Conservation (phyloP, 2,888 invertebrate species). For the Ceratothoa steindachneri region DNA sequence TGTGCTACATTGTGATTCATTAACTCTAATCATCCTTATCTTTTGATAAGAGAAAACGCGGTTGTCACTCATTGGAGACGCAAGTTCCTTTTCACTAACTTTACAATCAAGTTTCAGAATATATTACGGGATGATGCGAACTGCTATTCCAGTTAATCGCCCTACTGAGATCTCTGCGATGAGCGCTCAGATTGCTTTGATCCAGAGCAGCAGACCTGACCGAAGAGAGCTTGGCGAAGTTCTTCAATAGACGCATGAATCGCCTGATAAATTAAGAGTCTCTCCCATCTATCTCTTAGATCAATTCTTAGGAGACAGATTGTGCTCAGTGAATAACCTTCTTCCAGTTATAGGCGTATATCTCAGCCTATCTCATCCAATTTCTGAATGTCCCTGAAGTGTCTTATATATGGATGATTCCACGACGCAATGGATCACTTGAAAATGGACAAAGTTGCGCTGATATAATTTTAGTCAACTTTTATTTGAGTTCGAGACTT, state of each 20-base stretch:
- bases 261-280: background rate
- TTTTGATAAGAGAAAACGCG: too few species aligned
- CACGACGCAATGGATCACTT: too few species aligned
- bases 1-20: too few species aligned
- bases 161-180: background rate
- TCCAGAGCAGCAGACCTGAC: background rate
- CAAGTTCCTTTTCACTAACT: too few species aligned
- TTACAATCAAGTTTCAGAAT: background rate
- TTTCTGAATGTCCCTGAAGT: background rate
- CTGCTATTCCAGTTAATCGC: background rate
- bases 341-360: background rate
- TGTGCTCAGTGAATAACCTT: background rate
- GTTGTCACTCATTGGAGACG: too few species aligned
- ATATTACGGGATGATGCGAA: background rate
- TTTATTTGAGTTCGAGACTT: too few species aligned
- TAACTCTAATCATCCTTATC: too few species aligned
- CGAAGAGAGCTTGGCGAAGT: background rate
- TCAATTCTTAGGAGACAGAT: conserved; percentile 10
- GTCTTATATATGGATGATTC: background rate
- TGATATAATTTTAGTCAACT: too few species aligned
- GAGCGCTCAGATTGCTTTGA: background rate
- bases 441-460: background rate
- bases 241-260: conserved; percentile 8
- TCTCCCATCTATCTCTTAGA: background rate
- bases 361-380: background rate